Evolutionary conservation across 2,888 invertebrate species (phyloP).

Genomic region (Idaea aversata): DNA sequence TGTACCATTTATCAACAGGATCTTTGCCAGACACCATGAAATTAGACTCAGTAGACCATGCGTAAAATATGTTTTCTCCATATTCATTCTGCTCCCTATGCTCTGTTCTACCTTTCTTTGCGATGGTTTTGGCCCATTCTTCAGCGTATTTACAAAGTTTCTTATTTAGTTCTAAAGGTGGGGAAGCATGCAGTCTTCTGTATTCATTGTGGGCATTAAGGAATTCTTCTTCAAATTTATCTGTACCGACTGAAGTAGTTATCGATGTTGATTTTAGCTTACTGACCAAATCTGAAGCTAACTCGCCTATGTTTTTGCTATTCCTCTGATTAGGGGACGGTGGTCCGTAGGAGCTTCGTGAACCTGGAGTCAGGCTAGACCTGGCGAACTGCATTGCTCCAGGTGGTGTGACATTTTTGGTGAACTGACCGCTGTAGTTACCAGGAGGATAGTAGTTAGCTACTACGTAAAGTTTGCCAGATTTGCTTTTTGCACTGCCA

Average conservation of each 20-base stretch:
- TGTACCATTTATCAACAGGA: constrained; percentile 90
- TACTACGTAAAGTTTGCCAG: constrained; percentile 91
- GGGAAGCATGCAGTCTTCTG: constrained; percentile 84
- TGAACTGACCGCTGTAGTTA: constrained; percentile 86
- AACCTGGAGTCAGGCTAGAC: constrained; percentile 41
- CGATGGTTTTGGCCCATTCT: constrained; percentile 85
- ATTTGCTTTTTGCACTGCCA: constrained; percentile 86
- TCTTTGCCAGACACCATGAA: constrained; percentile 83
- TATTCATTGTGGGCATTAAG: constrained; percentile 88
- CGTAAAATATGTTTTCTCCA: constrained; percentile 91
- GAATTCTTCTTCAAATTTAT: constrained; percentile 84
- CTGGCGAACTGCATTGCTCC: constrained; percentile 62
- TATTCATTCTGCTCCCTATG: constrained; percentile 89
- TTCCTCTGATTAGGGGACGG: constrained; percentile 47
- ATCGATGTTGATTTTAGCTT: constrained; percentile 48
- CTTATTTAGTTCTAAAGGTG: constrained; percentile 82
- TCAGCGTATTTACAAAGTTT: constrained; percentile 84
- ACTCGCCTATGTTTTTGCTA: constrained; percentile 56
- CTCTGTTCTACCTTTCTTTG: constrained; percentile 83
- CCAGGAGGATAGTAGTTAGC: constrained; percentile 92
- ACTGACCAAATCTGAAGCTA: constrained; percentile 60
- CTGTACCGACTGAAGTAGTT: constrained; percentile 49
- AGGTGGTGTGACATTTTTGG: constrained; percentile 83
- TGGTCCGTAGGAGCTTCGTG: constrained; percentile 18
- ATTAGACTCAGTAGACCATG: constrained; percentile 86